Conservation (phyloP, 1,140 invertebrate species). For the Aphelinus certus region DNA sequence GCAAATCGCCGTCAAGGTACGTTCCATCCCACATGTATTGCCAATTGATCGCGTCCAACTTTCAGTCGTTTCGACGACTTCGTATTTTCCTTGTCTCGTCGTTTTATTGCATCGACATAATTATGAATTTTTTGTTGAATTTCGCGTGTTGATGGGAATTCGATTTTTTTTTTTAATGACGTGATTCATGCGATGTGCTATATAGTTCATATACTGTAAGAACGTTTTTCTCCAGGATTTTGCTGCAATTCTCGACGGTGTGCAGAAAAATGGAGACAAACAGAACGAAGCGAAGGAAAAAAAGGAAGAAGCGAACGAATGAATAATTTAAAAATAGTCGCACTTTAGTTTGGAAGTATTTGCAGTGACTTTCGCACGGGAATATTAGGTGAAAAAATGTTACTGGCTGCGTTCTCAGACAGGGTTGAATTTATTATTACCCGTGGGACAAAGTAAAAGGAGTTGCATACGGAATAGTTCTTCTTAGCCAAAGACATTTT, state of each 20-base stretch:
- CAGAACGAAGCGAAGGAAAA: constrained; percentile 39
- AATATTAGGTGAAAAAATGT: constrained; percentile 31
- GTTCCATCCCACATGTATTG: background rate
- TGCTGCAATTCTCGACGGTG: constrained; percentile 39
- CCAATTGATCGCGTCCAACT: no score
- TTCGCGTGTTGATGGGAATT: no score
- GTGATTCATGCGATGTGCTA: no score
- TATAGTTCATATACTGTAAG: no score
- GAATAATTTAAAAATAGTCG: constrained; percentile 30
- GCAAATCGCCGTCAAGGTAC: constrained; percentile 64
- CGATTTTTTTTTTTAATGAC: no score
- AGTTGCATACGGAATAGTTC: constrained; percentile 40
- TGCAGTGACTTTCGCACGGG: constrained; percentile 35
- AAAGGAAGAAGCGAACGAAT: constrained; percentile 8
- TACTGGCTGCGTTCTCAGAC: constrained; percentile 32
- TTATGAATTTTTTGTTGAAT: no score
- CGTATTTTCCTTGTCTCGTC: no score
- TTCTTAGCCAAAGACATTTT: constrained; percentile 60
- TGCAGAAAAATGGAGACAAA: constrained; percentile 34
- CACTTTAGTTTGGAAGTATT: constrained; percentile 36
- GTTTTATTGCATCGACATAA: no score
- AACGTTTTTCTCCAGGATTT: constrained; percentile 40
- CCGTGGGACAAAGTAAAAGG: constrained; percentile 38
- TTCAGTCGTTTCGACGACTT: no score
- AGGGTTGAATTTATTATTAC: constrained; percentile 45